These are phyloP conservation scores for Oryzias woworae DNA, from an alignment of 2,113 vertebrate species.

Conservation along the genomic window DNA sequence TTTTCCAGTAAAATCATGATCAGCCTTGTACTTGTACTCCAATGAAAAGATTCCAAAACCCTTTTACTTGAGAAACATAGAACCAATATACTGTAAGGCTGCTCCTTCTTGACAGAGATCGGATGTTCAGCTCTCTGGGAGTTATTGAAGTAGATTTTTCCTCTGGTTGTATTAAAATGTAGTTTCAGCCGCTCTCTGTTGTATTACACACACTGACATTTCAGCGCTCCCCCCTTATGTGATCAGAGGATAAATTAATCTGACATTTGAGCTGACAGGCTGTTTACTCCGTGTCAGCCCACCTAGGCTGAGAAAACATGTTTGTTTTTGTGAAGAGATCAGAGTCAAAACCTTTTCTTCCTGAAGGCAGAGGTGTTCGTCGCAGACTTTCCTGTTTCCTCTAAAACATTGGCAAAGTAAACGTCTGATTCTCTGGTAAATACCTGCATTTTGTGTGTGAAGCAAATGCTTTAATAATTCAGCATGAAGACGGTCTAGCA, in stretches of 20 bases:
- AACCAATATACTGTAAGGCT: background rate
- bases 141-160: conserved; percentile 10
- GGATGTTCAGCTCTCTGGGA: background rate
- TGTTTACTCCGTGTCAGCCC: conserved; percentile 45
- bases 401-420: background rate
- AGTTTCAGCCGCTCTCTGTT: conserved; percentile 29
- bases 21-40: too few species aligned
- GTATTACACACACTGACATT: conserved; percentile 59
- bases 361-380: too few species aligned
- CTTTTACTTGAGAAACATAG: background rate
- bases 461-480: background rate
- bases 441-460: too few species aligned
- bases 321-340: conserved; percentile 60
- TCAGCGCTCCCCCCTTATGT: conserved; percentile 37
- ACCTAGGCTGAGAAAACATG: conserved; percentile 19
- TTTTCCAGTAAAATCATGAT: too few species aligned
- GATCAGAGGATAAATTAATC: conserved; percentile 69
- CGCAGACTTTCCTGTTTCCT: too few species aligned
- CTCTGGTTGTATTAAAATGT: conserved; percentile 2
- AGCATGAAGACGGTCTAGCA: background rate
- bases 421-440: background rate
- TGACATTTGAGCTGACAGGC: conserved; percentile 73
- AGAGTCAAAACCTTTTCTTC: conserved; percentile 35
- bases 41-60: too few species aligned
- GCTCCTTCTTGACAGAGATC: background rate